Conservation (phyloP, 2,888 invertebrate genomes). For the Osmoderma eremita region DNA sequence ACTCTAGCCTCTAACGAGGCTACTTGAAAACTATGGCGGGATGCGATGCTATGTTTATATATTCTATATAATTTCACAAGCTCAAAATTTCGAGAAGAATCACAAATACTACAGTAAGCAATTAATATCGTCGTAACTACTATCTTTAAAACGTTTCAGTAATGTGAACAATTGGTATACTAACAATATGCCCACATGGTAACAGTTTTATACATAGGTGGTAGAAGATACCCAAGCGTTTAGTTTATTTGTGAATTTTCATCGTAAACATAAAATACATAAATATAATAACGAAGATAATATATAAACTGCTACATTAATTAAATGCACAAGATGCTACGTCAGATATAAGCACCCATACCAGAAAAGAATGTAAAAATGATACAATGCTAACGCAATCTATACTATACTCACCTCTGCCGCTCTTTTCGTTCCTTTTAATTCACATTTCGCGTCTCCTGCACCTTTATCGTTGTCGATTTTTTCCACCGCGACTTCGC, state of each 20-base stretch:
- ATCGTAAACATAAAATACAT: constrained; percentile 2
- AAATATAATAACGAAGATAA: constrained; percentile 1
- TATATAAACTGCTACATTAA: constrained; percentile 19
- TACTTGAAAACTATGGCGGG: constrained; percentile 46
- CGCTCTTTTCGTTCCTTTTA: constrained; percentile 88
- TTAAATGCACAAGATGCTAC: constrained; percentile 35
- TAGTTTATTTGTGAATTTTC: constrained; percentile 17
- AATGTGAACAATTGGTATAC: constrained; percentile 4
- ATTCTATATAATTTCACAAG: constrained; percentile 22
- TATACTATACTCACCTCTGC: constrained; percentile 77
- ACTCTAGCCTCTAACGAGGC: constrained; percentile 56
- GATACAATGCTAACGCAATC: constrained; percentile 42
- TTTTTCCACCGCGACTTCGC: constrained; percentile 88
- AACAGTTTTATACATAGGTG: constrained; percentile 37
- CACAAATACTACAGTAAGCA: neutral
- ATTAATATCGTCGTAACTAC: neutral
- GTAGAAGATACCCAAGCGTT: constrained; percentile 23
- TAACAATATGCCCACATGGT: constrained; percentile 44
- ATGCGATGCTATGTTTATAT: constrained; percentile 43
- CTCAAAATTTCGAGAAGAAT: constrained; percentile 16
- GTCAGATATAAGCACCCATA: constrained; percentile 38
- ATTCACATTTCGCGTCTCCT: constrained; percentile 79
- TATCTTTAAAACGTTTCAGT: neutral
- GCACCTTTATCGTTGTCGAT: constrained; percentile 79
- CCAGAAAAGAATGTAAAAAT: constrained; percentile 43